These are phyloP conservation scores for Hapalemur alaotrensis DNA, from an alignment of 2,797 vertebrate species.

Conservation along the genomic window DNA sequence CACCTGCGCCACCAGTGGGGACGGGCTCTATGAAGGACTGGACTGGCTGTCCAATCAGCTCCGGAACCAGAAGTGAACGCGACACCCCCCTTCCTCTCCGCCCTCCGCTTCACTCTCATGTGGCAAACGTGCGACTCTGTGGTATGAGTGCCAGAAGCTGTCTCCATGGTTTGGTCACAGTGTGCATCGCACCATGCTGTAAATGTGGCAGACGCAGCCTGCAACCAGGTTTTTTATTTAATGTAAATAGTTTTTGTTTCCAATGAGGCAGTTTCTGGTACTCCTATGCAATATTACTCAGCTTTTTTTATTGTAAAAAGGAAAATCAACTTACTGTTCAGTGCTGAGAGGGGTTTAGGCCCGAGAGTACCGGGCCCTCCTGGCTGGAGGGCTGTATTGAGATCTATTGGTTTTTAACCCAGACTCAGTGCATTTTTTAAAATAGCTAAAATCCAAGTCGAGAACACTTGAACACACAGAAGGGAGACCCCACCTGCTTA, in stretches of 20 bases:
- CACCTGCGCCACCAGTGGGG: constrained; percentile 95
- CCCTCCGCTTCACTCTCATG: constrained; percentile 89
- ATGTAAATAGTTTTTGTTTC: constrained; percentile 94
- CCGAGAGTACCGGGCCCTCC: constrained; percentile 71
- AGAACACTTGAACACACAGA: constrained; percentile 81
- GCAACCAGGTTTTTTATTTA: constrained; percentile 91
- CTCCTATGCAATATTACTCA: constrained; percentile 93
- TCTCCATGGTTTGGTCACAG: constrained; percentile 87
- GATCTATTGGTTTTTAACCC: constrained; percentile 85
- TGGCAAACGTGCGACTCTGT: constrained; percentile 90
- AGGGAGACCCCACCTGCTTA: constrained; percentile 68
- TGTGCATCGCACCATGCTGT: constrained; percentile 87
- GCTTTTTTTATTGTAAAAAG: constrained; percentile 86
- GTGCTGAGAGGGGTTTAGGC: constrained; percentile 85
- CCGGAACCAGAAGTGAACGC: constrained; percentile 92
- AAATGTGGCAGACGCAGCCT: constrained; percentile 87
- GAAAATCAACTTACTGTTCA: constrained; percentile 86
- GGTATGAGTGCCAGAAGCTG: constrained; percentile 91
- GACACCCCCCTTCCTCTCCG: constrained; percentile 60
- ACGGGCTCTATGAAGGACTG: constrained; percentile 99
- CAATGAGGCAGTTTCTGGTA: constrained; percentile 93
- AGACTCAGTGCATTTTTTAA: constrained; percentile 83
- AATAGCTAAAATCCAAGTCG: constrained; percentile 79
- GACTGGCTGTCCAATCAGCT: constrained; percentile 98
- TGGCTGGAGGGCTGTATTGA: constrained; percentile 78